Percentiles rank a stretch among this genome's conserved stretches.
phyloP scores from a whole-genome alignment of 2,888 invertebrate species.

The Melinaea menophilus region DNA sequence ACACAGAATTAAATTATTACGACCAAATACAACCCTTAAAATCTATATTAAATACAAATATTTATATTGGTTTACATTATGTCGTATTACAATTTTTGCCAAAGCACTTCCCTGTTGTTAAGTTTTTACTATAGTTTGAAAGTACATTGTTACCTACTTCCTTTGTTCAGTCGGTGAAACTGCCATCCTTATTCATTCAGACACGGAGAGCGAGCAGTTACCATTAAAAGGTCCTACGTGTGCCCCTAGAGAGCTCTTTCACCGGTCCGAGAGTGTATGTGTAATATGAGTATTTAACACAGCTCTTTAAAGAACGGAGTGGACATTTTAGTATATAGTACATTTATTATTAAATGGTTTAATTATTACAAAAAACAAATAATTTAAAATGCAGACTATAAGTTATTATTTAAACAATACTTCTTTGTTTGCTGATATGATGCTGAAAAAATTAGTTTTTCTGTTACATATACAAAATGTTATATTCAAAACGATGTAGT shows the following conservation, averaged over 20 bases:
- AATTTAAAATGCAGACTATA: background rate
- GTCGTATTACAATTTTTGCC: background rate
- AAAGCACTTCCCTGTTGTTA: too few relatives aligned
- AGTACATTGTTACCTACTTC: slow-evolving; percentile 31
- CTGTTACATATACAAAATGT: too few relatives aligned
- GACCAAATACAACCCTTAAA: too few relatives aligned
- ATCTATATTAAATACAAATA: too few relatives aligned
- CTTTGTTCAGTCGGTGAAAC: slow-evolving; percentile 33
- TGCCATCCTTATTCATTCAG: slow-evolving; percentile 54
- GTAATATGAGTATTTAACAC: slow-evolving; percentile 33
- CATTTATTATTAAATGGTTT: background rate
- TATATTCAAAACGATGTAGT: too few relatives aligned
- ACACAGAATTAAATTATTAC: too few relatives aligned
- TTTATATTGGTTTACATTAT: too few relatives aligned
- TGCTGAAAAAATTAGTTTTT: too few relatives aligned
- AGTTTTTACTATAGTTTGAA: slow-evolving; percentile 23
- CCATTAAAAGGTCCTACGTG: slow-evolving; percentile 66
- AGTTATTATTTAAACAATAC: too few relatives aligned
- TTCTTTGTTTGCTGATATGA: too few relatives aligned
- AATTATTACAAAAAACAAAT: background rate
- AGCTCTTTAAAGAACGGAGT: slow-evolving; percentile 18
- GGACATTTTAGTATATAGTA: background rate
- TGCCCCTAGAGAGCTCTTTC: slow-evolving; percentile 64
- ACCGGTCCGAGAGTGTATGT: slow-evolving; percentile 46
- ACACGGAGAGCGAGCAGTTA: slow-evolving; percentile 54